A percentile compares a stretch with the other conserved stretches of the same genome.
Conservation (phyloP, 2,888 invertebrate genomes). For the Mycogona germanica region DNA sequence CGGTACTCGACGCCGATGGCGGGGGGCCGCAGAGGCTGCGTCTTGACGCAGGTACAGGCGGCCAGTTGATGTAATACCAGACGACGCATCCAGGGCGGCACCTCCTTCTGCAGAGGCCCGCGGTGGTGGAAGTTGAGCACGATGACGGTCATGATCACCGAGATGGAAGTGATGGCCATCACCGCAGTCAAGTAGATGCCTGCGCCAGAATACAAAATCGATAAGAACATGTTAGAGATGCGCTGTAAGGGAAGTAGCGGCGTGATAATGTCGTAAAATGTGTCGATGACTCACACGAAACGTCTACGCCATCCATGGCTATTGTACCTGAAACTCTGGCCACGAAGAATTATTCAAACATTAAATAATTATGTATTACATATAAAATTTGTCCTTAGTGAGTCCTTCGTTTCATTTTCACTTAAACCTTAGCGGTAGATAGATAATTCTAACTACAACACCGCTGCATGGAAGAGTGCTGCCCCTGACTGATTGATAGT, state of each 20-base stretch:
- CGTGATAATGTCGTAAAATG: neutral
- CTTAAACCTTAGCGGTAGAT: too few relatives aligned
- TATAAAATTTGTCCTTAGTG: too few relatives aligned
- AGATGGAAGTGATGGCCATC: conserved; percentile 45
- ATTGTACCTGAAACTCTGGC: too few relatives aligned
- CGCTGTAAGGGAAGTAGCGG: neutral
- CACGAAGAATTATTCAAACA: too few relatives aligned
- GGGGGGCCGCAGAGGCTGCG: conserved; percentile 11
- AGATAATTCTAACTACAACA: too few relatives aligned
- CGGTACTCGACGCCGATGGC: conserved; percentile 16
- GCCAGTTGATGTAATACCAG: conserved; percentile 24
- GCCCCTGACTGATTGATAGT: too few relatives aligned
- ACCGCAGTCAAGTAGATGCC: conserved; percentile 45
- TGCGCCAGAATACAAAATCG: conserved; percentile 25
- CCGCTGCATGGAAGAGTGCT: too few relatives aligned
- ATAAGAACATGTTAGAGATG: neutral
- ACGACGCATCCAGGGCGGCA: conserved; percentile 38
- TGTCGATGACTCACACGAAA: neutral
- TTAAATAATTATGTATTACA: too few relatives aligned
- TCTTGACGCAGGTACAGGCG: conserved; percentile 21
- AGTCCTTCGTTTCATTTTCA: too few relatives aligned
- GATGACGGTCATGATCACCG: conserved; percentile 42
- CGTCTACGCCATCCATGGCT: too few relatives aligned
- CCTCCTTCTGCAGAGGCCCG: conserved; percentile 38
- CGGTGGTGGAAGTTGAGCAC: conserved; percentile 46